A percentile compares a stretch with the other conserved stretches of the same genome.
Conservation (phyloP, 2,797 vertebrate species). For the Phataginus tricuspis region DNA sequence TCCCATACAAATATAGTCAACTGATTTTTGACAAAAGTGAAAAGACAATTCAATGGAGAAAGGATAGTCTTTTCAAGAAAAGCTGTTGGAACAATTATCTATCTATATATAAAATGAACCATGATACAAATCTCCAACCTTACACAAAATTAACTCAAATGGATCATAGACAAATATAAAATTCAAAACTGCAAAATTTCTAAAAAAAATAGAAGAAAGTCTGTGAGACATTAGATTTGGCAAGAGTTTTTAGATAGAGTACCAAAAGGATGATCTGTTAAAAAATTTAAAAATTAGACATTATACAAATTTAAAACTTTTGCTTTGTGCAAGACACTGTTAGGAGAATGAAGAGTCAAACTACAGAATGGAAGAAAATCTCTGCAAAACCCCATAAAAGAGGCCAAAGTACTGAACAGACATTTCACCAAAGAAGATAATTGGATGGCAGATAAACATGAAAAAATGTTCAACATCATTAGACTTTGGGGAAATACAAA, state of each 20-base stretch:
- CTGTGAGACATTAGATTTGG: neutral
- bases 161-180: neutral
- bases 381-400: neutral
- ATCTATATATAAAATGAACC: neutral
- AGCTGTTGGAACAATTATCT: neutral
- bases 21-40: neutral
- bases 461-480: conserved; percentile 1
- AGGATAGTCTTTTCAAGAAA: neutral
- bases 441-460: neutral
- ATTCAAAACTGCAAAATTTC: neutral
- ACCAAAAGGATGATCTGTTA: neutral
- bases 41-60: neutral
- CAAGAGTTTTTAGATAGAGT: neutral
- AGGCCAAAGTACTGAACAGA: neutral
- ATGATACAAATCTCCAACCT: neutral
- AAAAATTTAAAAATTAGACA: neutral
- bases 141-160: conserved; percentile 28
- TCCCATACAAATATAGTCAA: neutral
- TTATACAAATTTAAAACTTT: neutral
- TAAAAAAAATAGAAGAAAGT: neutral
- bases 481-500: neutral
- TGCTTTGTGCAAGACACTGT: neutral
- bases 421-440: neutral
- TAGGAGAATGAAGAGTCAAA: neutral
- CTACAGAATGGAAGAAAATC: neutral